Percentiles rank a stretch among this genome's conserved stretches.
Evolutionary conservation across 2,888 invertebrate species (phyloP).

Genomic region (Brenthis hecate): DNA sequence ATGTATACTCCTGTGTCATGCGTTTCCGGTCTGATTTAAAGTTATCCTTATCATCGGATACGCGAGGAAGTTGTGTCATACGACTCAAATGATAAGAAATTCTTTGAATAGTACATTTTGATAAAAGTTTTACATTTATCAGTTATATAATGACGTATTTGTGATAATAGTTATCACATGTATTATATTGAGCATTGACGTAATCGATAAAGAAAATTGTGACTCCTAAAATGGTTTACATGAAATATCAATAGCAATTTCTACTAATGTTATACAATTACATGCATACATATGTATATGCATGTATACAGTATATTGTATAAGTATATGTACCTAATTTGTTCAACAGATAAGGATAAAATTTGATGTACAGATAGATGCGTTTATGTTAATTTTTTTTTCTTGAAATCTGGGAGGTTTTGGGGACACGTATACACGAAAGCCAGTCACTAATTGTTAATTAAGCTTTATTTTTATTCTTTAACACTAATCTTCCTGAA

Average conservation of each 20-base stretch:
- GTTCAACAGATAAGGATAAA: too few relatives aligned
- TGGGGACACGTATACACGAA: too few relatives aligned
- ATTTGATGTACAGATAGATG: too few relatives aligned
- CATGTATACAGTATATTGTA: too few relatives aligned
- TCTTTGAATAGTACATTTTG: slow-evolving; percentile 4
- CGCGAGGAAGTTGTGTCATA: slow-evolving; percentile 1
- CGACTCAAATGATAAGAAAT: slow-evolving; percentile 10
- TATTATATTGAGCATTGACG: slow-evolving; percentile 10
- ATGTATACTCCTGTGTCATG: neutral
- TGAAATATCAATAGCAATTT: neutral
- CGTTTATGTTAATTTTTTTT: too few relatives aligned
- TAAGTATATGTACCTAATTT: too few relatives aligned
- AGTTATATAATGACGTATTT: slow-evolving; percentile 19
- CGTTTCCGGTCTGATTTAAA: neutral
- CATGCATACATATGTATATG: too few relatives aligned
- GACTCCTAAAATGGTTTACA: slow-evolving; percentile 5
- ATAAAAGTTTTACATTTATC: slow-evolving; percentile 20
- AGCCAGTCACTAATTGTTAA: too few relatives aligned
- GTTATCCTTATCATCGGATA: neutral
- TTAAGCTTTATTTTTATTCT: neutral
- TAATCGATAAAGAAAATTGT: slow-evolving; percentile 9
- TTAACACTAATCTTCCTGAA: neutral
- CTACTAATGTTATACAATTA: neutral
- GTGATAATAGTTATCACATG: slow-evolving; percentile 9
- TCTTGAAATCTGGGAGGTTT: too few relatives aligned